Evolutionary conservation across 2,888 invertebrate genomes (phyloP).

Genomic region (Eulithis testata): DNA sequence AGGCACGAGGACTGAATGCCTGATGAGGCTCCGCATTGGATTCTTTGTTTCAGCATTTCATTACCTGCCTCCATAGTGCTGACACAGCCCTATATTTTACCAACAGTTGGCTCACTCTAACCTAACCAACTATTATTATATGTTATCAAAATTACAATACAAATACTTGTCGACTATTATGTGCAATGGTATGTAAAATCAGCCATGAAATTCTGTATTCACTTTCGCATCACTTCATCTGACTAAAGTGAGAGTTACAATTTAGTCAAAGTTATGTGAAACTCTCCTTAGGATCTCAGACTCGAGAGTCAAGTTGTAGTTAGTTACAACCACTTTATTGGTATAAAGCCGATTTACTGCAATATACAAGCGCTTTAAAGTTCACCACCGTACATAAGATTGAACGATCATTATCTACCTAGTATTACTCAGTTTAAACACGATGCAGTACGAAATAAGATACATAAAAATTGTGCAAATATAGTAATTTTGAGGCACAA

Average conservation of each 20-base stretch:
- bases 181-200: too few relatives aligned
- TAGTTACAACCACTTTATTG: slow-evolving; percentile 58
- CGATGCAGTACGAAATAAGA: too few relatives aligned
- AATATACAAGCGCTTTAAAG: slow-evolving; percentile 43
- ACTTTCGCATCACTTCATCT: slow-evolving; percentile 1
- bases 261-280: slow-evolving; percentile 17
- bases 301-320: slow-evolving; percentile 65
- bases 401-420: too few relatives aligned
- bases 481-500: too few relatives aligned
- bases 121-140: slow-evolving; percentile 45
- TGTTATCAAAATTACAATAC: too few relatives aligned
- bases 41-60: slow-evolving; percentile 79
- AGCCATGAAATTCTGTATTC: slow-evolving; percentile 1
- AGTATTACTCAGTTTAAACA: too few relatives aligned
- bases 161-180: too few relatives aligned
- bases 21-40: slow-evolving; percentile 74
- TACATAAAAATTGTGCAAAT: too few relatives aligned
- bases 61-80: slow-evolving; percentile 52
- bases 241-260: too few relatives aligned
- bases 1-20: slow-evolving; percentile 71
- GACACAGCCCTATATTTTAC: slow-evolving; percentile 22
- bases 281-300: slow-evolving; percentile 45
- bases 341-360: slow-evolving; percentile 58
- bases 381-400: background rate
- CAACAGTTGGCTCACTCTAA: slow-evolving; percentile 4